phyloP scores from a whole-genome alignment of 2,797 vertebrate species.

The Lithobates pipiens region DNA sequence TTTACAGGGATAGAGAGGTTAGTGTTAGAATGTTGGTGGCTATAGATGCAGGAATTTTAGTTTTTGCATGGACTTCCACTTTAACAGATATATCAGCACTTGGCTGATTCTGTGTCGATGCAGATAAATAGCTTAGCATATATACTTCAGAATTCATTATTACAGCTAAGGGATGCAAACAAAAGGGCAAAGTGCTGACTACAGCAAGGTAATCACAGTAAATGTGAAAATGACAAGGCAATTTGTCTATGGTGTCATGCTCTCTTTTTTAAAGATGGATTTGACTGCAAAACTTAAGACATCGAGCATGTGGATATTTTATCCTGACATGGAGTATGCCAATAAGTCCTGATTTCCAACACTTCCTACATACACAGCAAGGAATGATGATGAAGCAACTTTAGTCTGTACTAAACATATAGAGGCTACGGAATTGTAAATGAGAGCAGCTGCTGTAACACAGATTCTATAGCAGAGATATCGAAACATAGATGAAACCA shows the following conservation, averaged over 20 bases:
- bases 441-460: too few relatives aligned
- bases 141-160: conserved; percentile 54
- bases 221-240: conserved; percentile 46
- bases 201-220: conserved; percentile 40
- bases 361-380: not conserved
- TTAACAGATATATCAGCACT: conserved; percentile 37
- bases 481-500: not conserved
- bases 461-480: not conserved
- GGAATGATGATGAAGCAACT: not conserved
- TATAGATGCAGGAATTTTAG: too few relatives aligned
- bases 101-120: conserved; percentile 29
- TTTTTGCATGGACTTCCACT: too few relatives aligned
- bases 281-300: conserved; percentile 39
- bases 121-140: conserved; percentile 58
- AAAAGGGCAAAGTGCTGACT: conserved; percentile 59
- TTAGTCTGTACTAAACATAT: not conserved
- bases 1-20: too few relatives aligned
- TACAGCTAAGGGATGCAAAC: conserved; percentile 37
- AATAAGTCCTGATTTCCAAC: conserved; percentile 16
- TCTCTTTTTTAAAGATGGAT: conserved; percentile 36
- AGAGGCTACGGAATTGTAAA: not conserved
- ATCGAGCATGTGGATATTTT: conserved; percentile 27
- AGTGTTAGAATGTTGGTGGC: too few relatives aligned
- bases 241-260: conserved; percentile 39
- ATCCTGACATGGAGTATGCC: conserved; percentile 15